Percentiles rank a stretch among this genome's conserved stretches.
phyloP scores from a whole-genome alignment of 1,140 invertebrate species.

The Papilio helenus region DNA sequence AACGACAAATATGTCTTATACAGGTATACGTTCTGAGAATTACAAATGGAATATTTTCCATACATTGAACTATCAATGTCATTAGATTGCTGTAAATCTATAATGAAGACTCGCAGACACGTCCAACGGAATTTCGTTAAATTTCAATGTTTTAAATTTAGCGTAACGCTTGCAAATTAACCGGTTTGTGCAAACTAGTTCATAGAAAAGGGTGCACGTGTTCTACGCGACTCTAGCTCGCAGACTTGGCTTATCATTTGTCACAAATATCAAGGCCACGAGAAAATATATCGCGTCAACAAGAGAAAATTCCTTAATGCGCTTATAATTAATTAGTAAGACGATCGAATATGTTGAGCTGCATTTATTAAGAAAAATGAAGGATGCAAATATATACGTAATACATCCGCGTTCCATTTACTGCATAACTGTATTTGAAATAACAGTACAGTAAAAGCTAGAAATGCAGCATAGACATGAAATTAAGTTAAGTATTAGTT shows the following conservation, averaged over 20 bases:
- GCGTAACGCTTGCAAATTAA: conserved; percentile 38
- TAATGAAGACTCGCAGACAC: conserved; percentile 15
- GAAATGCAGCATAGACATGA: conserved; percentile 11
- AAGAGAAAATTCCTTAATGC: conserved; percentile 37
- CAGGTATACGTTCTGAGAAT: not conserved
- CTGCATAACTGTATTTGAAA: conserved; percentile 11
- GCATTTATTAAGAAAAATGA: conserved; percentile 6
- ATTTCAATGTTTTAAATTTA: conserved; percentile 36
- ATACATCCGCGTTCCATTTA: conserved; percentile 20
- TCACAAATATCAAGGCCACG: conserved; percentile 40
- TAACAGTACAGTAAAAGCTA: conserved; percentile 20
- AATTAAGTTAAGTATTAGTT: conserved; percentile 14
- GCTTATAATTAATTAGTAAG: conserved; percentile 30
- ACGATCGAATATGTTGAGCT: conserved; percentile 8
- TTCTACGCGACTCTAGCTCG: not conserved
- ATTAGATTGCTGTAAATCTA: conserved; percentile 22
- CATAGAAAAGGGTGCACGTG: conserved; percentile 41
- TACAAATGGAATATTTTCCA: conserved; percentile 6
- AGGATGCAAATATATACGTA: conserved; percentile 11
- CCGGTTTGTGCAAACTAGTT: conserved; percentile 40
- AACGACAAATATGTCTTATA: not conserved
- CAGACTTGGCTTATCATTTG: conserved; percentile 38
- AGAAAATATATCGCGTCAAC: conserved; percentile 33
- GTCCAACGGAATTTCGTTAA: conserved; percentile 19
- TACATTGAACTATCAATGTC: not conserved